These are phyloP conservation scores for Lophius americanus DNA, from an alignment of 2,797 vertebrate genomes.

Conservation along the genomic window DNA sequence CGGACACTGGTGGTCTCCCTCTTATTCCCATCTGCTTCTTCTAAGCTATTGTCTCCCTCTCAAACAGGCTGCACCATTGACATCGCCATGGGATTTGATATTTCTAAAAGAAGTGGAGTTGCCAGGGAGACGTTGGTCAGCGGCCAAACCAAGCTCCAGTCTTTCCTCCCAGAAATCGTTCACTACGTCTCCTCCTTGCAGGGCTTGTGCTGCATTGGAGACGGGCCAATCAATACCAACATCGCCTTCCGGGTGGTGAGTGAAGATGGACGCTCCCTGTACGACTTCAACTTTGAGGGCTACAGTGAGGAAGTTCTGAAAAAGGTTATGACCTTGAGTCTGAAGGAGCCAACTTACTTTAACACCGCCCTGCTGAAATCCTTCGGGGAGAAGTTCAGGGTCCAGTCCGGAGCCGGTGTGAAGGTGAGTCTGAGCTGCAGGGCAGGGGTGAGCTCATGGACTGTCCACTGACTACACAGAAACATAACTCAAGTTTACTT, in stretches of 20 bases:
- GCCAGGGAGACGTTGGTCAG: slow-evolving; percentile 46
- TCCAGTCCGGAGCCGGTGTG: slow-evolving; percentile 70
- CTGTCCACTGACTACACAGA: too few relatives aligned
- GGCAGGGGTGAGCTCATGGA: background rate
- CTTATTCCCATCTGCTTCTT: background rate
- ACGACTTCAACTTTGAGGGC: slow-evolving; percentile 81
- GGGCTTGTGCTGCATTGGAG: slow-evolving; percentile 78
- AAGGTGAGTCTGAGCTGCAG: slow-evolving; percentile 80
- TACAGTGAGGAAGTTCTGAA: slow-evolving; percentile 71
- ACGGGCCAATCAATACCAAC: slow-evolving; percentile 55
- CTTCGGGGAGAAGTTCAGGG: slow-evolving; percentile 75
- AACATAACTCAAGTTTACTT: too few relatives aligned
- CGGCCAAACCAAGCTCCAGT: slow-evolving; percentile 75
- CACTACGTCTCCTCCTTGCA: slow-evolving; percentile 68
- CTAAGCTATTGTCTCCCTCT: background rate
- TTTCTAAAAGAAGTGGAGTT: slow-evolving; percentile 59
- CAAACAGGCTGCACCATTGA: slow-evolving; percentile 82
- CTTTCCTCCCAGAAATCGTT: slow-evolving; percentile 80
- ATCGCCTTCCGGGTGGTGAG: slow-evolving; percentile 75
- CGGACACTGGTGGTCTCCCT: background rate
- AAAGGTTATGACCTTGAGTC: slow-evolving; percentile 77
- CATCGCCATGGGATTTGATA: slow-evolving; percentile 87
- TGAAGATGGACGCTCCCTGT: slow-evolving; percentile 39
- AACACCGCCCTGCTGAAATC: slow-evolving; percentile 79
- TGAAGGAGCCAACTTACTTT: slow-evolving; percentile 70